phyloP scores from a whole-genome alignment of 2,797 vertebrate genomes.

The Hippoglossus hippoglossus region DNA sequence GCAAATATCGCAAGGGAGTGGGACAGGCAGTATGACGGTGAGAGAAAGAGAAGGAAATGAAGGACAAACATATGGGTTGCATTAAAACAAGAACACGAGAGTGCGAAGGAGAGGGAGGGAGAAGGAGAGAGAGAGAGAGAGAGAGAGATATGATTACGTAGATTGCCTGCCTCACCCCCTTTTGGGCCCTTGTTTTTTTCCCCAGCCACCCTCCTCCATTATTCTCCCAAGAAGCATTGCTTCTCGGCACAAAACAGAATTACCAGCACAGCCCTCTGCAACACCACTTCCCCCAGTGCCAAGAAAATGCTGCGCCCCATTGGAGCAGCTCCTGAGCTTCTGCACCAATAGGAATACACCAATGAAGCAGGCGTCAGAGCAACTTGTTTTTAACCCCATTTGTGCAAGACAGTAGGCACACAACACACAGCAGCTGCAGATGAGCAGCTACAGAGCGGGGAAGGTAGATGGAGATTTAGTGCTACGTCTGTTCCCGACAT shows the following conservation, averaged over 20 bases:
- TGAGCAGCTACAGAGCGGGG: conserved; percentile 18
- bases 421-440: conserved; percentile 60
- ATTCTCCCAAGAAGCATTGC: conserved; percentile 80
- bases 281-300: conserved; percentile 75
- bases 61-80: conserved; percentile 53
- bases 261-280: conserved; percentile 77
- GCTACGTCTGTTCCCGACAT: background rate
- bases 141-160: conserved; percentile 59
- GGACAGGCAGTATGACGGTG: conserved; percentile 25
- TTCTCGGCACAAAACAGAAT: conserved; percentile 78
- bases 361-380: conserved; percentile 75
- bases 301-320: conserved; percentile 70
- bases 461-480: background rate
- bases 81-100: conserved; percentile 49
- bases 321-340: conserved; percentile 74
- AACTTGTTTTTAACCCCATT: conserved; percentile 82
- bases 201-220: conserved; percentile 64
- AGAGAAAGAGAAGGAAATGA: conserved; percentile 51
- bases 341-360: conserved; percentile 75
- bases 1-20: conserved; percentile 24
- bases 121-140: conserved; percentile 19
- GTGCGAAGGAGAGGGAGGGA: background rate
- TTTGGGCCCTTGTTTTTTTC: conserved; percentile 58
- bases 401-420: conserved; percentile 73
- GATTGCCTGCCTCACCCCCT: conserved; percentile 64